phyloP scores from a whole-genome alignment of 2,113 vertebrate genomes.

The Pagrus major region DNA sequence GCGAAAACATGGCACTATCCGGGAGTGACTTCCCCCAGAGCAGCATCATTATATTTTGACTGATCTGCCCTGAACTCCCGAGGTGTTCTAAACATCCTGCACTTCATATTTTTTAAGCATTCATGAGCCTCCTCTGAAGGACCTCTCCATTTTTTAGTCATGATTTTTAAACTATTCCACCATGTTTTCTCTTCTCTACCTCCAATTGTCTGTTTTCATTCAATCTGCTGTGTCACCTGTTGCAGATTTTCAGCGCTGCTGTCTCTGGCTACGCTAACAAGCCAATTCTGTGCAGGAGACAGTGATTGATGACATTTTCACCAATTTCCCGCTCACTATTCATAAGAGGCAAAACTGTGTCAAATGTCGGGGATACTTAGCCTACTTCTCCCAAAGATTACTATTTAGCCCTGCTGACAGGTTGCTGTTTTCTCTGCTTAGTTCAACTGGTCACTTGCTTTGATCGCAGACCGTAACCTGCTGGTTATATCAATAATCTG shows the following conservation, averaged over 20 bases:
- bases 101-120: slow-evolving; percentile 38
- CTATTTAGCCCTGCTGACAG: slow-evolving; percentile 20
- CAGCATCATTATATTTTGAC: slow-evolving; percentile 26
- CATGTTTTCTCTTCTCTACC: slow-evolving; percentile 14
- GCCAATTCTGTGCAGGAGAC: neutral
- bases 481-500: slow-evolving; percentile 14
- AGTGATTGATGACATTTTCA: slow-evolving; percentile 44
- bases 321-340: slow-evolving; percentile 15
- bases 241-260: neutral
- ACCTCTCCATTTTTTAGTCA: slow-evolving; percentile 1
- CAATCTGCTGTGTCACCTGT: slow-evolving; percentile 15
- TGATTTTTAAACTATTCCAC: slow-evolving; percentile 26
- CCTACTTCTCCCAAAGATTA: slow-evolving; percentile 9
- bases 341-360: slow-evolving; percentile 15
- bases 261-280: slow-evolving; percentile 21
- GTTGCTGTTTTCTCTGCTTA: slow-evolving; percentile 8
- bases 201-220: slow-evolving; percentile 25
- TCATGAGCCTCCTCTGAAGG: slow-evolving; percentile 19
- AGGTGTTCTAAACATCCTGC: slow-evolving; percentile 19
- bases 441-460: neutral
- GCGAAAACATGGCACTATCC: slow-evolving; percentile 14
- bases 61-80: slow-evolving; percentile 25
- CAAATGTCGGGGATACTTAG: slow-evolving; percentile 8
- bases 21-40: slow-evolving; percentile 17
- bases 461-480: slow-evolving; percentile 18